phyloP scores from a whole-genome alignment of 2,888 invertebrate genomes.

The Congeria kusceri region DNA sequence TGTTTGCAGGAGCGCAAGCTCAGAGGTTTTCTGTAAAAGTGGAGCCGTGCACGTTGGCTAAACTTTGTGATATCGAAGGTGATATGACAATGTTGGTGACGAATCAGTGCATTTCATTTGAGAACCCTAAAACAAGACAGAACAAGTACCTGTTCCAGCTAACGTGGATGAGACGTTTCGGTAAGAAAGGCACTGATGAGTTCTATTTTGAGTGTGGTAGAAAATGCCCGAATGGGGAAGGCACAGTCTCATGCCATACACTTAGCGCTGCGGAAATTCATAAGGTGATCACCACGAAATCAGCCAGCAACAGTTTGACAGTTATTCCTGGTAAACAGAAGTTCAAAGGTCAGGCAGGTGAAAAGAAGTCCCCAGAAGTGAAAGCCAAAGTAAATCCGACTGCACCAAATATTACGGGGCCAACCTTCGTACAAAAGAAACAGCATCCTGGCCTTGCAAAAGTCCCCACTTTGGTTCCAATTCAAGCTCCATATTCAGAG shows the following conservation, averaged over 20 bases:
- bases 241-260: slow-evolving; percentile 62
- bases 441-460: slow-evolving; percentile 34
- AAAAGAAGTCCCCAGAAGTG: background rate
- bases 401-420: background rate
- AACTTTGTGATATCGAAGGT: slow-evolving; percentile 47
- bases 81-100: slow-evolving; percentile 32
- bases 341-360: background rate
- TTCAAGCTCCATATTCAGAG: background rate
- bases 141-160: slow-evolving; percentile 42
- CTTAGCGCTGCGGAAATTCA: slow-evolving; percentile 48
- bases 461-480: slow-evolving; percentile 32
- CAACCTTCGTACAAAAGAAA: background rate
- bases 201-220: slow-evolving; percentile 81
- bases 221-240: slow-evolving; percentile 80
- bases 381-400: too few species aligned
- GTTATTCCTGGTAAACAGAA: slow-evolving; percentile 25
- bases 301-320: slow-evolving; percentile 27
- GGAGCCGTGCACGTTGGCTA: slow-evolving; percentile 22
- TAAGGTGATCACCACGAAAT: slow-evolving; percentile 43
- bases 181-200: slow-evolving; percentile 58
- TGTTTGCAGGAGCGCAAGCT: slow-evolving; percentile 11
- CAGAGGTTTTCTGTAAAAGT: slow-evolving; percentile 48
- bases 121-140: slow-evolving; percentile 32
- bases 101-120: slow-evolving; percentile 39
- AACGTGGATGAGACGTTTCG: slow-evolving; percentile 52